Evolutionary conservation across 1,140 invertebrate species (phyloP).

Genomic region (Eupeodes corollae): DNA sequence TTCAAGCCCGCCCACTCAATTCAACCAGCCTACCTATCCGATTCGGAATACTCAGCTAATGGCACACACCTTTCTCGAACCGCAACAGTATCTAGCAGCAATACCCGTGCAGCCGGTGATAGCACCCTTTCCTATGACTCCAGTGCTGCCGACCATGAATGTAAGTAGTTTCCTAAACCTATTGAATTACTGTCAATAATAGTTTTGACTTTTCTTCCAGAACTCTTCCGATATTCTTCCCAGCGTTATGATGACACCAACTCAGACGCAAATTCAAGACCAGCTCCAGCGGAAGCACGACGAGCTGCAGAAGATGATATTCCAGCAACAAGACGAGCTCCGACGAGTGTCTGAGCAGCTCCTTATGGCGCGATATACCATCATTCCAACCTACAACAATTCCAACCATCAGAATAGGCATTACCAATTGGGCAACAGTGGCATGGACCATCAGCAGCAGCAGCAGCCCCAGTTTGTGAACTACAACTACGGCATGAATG

Average conservation of each 20-base stretch:
- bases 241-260: slow-evolving; percentile 41
- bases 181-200: not conserved
- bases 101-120: slow-evolving; percentile 50
- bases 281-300: slow-evolving; percentile 74
- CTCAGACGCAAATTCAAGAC: slow-evolving; percentile 56
- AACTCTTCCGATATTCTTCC: slow-evolving; percentile 20
- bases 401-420: slow-evolving; percentile 13
- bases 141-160: slow-evolving; percentile 33
- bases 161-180: slow-evolving; percentile 12
- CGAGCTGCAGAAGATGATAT: slow-evolving; percentile 70
- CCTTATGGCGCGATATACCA: slow-evolving; percentile 66
- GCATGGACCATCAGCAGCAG: slow-evolving; percentile 21
- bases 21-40: slow-evolving; percentile 22
- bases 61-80: slow-evolving; percentile 42
- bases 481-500: not conserved
- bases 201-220: slow-evolving; percentile 6
- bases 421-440: slow-evolving; percentile 11
- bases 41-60: slow-evolving; percentile 25
- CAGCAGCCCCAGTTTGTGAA: not conserved
- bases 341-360: slow-evolving; percentile 72
- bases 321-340: slow-evolving; percentile 76
- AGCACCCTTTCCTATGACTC: slow-evolving; percentile 32
- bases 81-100: slow-evolving; percentile 48
- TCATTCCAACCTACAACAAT: slow-evolving; percentile 1
- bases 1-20: slow-evolving; percentile 18